These are phyloP conservation scores for Probosciger aterrimus DNA, from an alignment of 2,113 vertebrate genomes.

Conservation along the genomic window DNA sequence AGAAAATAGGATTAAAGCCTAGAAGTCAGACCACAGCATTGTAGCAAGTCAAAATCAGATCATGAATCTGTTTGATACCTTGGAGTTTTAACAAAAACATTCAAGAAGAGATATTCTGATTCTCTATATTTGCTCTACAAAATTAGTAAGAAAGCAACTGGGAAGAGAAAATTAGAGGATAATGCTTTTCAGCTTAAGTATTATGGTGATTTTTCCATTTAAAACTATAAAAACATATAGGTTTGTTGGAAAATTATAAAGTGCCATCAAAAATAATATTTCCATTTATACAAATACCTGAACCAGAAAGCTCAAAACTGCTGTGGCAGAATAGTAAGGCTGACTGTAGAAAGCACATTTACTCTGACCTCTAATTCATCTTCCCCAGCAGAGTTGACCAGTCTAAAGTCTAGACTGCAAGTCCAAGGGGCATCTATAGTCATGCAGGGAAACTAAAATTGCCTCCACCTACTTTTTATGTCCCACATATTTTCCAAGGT, in stretches of 20 bases:
- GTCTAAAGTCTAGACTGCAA: not conserved
- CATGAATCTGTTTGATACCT: not conserved
- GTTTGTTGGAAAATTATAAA: not conserved
- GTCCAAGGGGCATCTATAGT: not conserved
- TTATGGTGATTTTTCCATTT: not conserved
- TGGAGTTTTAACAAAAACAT: not conserved
- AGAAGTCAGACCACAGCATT: not conserved
- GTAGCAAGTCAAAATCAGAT: not conserved
- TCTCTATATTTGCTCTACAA: not conserved
- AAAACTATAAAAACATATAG: not conserved
- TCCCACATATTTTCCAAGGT: not conserved
- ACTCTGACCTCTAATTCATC: not conserved
- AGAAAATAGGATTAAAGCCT: not conserved
- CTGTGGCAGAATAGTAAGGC: not conserved
- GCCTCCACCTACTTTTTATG: not conserved
- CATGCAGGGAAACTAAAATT: not conserved
- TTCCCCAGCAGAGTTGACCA: not conserved
- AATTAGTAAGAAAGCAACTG: not conserved
- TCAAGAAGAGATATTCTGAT: not conserved
- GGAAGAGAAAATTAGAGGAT: not conserved
- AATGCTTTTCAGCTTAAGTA: not conserved
- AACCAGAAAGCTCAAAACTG: not conserved
- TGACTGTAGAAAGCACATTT: not conserved
- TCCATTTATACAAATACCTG: not conserved
- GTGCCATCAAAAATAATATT: not conserved